Base-by-base conservation (phyloP, 2,888 invertebrate species). In the Drosophila hawaiiensis region DNA sequence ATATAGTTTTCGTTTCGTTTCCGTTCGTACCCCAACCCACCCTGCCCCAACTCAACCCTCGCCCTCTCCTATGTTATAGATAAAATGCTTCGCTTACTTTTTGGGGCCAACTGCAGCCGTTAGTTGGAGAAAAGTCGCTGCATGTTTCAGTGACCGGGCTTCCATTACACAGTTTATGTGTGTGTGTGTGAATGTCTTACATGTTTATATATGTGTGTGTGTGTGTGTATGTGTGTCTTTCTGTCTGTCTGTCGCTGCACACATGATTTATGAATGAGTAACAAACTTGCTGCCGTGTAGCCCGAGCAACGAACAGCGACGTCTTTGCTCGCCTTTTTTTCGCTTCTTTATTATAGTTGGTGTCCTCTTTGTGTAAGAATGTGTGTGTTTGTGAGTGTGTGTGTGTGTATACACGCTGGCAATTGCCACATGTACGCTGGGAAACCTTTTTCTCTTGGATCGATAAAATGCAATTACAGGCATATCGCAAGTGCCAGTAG, bases 211-310 rank as follows among this genome's bases (percentile, higher is more conserved):
- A 14, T 43, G 29, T 68, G 52, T 67, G 25, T 60, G 54, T 68
- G 66, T 60, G 64, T 58, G 54, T 31, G 31, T 66, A 39, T 60
- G 62, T 72, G n/a, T 56, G 77, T 73, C 56, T 64, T 53, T 69
- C 74, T 59, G 74, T 78, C 73, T 64, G 66, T 83, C 78, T 83
- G 76, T 78, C 69, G 86, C 65, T 83, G 83, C 86, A 90, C 84
- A 84, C 91, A 91, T 91, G 91, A 91, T 91, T 91, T 91, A 91
- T 91, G 91, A 91, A 89, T 85, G 87, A 88, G 88, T 87, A 87
- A 86, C 88, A 90, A 89, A 90, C 84, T 88, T 88, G 87, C 82
- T 86, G 78, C 82, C 88, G 89, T 90, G 89, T 85, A 75, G 82
- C 83, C 81, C 69, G 70, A 87, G 88, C 83, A 85, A 82, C 82